phyloP scores from a whole-genome alignment of 1,140 invertebrate genomes.

The Wasmannia auropunctata region DNA sequence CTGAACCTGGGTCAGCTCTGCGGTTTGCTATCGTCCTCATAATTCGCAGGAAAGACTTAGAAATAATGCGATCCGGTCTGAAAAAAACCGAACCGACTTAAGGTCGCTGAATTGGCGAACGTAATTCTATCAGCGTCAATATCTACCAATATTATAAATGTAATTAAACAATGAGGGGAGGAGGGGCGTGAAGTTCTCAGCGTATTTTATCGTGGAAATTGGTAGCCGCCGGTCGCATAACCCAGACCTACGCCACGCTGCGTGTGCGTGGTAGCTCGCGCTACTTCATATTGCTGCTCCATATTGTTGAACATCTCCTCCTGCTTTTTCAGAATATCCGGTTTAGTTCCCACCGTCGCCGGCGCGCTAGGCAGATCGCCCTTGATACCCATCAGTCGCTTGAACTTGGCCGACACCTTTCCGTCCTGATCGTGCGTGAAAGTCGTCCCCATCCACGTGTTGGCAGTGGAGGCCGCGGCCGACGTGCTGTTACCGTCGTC shows the following conservation, averaged over 20 bases:
- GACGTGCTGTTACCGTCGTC: constrained; percentile 77
- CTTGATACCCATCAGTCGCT: constrained; percentile 97
- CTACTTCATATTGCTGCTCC: constrained; percentile 98
- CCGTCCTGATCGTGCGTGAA: constrained; percentile 96
- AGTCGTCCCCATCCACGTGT: constrained; percentile 93
- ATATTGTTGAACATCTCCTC: constrained; percentile 96
- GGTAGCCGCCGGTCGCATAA: constrained; percentile 86
- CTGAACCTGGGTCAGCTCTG: neutral
- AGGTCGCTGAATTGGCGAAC: constrained; percentile 20
- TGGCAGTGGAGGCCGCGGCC: constrained; percentile 83
- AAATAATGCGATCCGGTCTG: constrained; percentile 9
- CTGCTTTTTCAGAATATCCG: constrained; percentile 91
- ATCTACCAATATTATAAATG: constrained; percentile 48
- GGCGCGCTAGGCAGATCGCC: constrained; percentile 82
- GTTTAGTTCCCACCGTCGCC: constrained; percentile 80
- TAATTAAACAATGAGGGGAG: constrained; percentile 53
- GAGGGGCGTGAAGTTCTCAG: constrained; percentile 11
- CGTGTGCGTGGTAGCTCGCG: constrained; percentile 96
- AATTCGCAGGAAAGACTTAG: constrained; percentile 19
- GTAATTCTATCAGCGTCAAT: constrained; percentile 11
- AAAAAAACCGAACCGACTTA: neutral
- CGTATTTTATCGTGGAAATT: constrained; percentile 82
- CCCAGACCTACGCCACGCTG: constrained; percentile 96
- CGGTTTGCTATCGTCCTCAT: neutral
- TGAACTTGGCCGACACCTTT: constrained; percentile 97